A percentile compares a stretch with the other conserved stretches of the same genome.
phyloP scores from a whole-genome alignment of 2,888 invertebrate species.

The Xanthia togata region DNA sequence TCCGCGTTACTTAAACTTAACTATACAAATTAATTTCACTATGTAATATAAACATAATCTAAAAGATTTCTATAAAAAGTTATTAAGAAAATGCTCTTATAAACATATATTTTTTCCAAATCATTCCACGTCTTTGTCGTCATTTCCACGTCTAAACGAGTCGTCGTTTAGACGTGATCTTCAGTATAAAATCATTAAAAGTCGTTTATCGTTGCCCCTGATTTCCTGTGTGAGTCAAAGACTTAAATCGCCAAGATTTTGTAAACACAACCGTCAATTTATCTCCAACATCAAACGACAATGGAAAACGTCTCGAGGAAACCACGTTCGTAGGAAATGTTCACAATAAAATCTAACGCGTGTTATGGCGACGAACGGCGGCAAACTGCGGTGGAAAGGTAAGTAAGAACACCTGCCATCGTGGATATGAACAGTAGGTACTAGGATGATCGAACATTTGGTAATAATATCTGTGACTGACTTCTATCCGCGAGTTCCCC shows the following conservation, averaged over 20 bases:
- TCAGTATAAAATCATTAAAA: no score
- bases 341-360: constrained; percentile 61
- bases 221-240: not conserved
- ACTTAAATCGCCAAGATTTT: not conserved
- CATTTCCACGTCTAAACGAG: no score
- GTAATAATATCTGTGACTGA: constrained; percentile 11
- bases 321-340: constrained; percentile 57
- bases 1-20: no score
- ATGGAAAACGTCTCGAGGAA: constrained; percentile 22
- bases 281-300: constrained; percentile 27
- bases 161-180: no score
- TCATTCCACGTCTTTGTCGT: no score
- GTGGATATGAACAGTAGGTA: constrained; percentile 19
- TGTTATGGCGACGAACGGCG: constrained; percentile 27
- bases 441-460: not conserved
- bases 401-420: constrained; percentile 47
- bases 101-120: no score
- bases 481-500: no score
- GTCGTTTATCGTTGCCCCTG: not conserved
- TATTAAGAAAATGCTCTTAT: no score
- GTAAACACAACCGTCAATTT: constrained; percentile 16
- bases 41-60: no score
- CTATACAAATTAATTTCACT: no score
- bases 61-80: no score
- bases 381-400: constrained; percentile 21